A percentile compares a stretch with the other conserved stretches of the same genome.
These are phyloP conservation scores for Amphilophus citrinellus DNA, from an alignment of 2,113 vertebrate species.

Conservation along the genomic window DNA sequence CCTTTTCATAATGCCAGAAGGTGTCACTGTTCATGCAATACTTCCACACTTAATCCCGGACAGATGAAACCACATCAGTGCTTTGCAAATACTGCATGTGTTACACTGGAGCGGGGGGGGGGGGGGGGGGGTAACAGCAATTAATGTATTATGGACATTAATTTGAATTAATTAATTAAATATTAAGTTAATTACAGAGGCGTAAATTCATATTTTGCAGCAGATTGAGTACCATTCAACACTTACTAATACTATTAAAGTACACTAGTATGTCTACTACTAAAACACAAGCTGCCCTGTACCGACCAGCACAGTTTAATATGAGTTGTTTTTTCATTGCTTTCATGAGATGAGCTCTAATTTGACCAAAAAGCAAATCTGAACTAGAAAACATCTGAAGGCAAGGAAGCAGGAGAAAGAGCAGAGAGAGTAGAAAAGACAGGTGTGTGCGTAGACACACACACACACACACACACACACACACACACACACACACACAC, in stretches of 20 bases:
- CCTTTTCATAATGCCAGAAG: conserved; percentile 72
- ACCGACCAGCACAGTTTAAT: not conserved
- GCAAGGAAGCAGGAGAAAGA: conserved; percentile 19
- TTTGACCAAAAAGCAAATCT: not conserved
- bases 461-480: not conserved
- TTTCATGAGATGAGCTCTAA: not conserved
- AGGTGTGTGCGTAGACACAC: not conserved
- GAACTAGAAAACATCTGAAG: not conserved
- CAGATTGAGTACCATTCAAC: not conserved
- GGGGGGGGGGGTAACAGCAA: no score
- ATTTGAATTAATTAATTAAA: not conserved
- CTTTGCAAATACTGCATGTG: not conserved
- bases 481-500: not conserved
- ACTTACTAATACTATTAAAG: not conserved
- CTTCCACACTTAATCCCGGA: conserved; percentile 20
- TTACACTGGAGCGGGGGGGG: not conserved
- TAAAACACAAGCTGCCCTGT: not conserved
- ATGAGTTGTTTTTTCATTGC: not conserved
- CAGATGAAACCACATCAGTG: conserved; percentile 15
- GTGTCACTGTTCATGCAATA: conserved; percentile 81
- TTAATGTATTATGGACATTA: not conserved
- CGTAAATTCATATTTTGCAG: not conserved
- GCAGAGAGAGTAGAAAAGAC: conserved; percentile 4
- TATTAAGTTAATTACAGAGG: not conserved
- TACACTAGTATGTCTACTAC: not conserved